Conservation (phyloP, 1,140 invertebrate species). For the honey bee (Apis mellifera) region Amel_HAv3.1 CM009941.2:3248501-3249000, state of each 20-base stretch:
- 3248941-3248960: conserved; percentile 33
- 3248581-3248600: neutral
- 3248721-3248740: conserved; percentile 1
- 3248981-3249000: neutral
- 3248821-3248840: conserved; percentile 75
- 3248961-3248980: conserved; percentile 8
- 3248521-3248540: conserved; percentile 42
- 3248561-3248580: neutral
- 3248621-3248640: too few species aligned
- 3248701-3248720: conserved; percentile 26
- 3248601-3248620: conserved; percentile 12
- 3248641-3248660: neutral
- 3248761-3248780: conserved; percentile 65
- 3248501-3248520: conserved; percentile 58
- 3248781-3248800: conserved; percentile 74
- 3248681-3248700: conserved; percentile 35
- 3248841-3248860: conserved; percentile 60
- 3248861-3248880: conserved; percentile 46
- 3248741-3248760: conserved; percentile 38
- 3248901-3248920: conserved; percentile 31
- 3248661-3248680: conserved; percentile 20
- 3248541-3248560: conserved; percentile 45
- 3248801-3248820: conserved; percentile 78
- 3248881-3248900: conserved; percentile 50
- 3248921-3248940: conserved; percentile 26